phyloP scores from a whole-genome alignment of 2,888 invertebrate species.

The Sphaerophoria taeniata region DNA sequence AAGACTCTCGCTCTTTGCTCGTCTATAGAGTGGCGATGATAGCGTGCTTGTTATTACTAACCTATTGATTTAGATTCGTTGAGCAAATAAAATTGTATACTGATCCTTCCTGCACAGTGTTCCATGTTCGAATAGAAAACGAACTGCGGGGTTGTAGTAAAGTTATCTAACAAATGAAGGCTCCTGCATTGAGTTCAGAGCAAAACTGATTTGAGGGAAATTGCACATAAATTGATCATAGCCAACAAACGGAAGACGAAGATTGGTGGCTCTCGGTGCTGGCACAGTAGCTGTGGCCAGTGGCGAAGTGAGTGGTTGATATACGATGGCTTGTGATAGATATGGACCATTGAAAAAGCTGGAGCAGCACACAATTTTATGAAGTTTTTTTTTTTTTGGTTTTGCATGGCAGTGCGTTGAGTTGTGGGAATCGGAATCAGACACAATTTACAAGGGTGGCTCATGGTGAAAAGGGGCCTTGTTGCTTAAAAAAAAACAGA shows the following conservation, averaged over 20 bases:
- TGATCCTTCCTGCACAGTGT: constrained; percentile 63
- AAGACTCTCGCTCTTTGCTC: neutral
- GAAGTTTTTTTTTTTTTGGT: neutral
- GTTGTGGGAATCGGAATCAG: neutral
- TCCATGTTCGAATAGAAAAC: constrained; percentile 21
- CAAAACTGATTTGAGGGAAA: constrained; percentile 56
- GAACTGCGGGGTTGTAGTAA: constrained; percentile 24
- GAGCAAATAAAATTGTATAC: constrained; percentile 1
- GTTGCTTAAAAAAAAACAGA: too few species aligned
- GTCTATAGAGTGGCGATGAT: constrained; percentile 6
- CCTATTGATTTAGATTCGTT: constrained; percentile 68
- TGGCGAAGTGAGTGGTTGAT: too few species aligned
- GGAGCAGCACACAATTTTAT: constrained; percentile 25
- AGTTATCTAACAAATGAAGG: constrained; percentile 49
- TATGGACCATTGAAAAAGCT: constrained; percentile 58
- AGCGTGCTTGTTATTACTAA: constrained; percentile 58
- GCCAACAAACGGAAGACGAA: constrained; percentile 54
- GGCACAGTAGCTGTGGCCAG: neutral
- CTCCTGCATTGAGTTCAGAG: constrained; percentile 22
- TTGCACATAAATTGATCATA: constrained; percentile 11
- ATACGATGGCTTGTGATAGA: constrained; percentile 55
- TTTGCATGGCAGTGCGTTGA: constrained; percentile 23
- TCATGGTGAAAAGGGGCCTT: too few species aligned
- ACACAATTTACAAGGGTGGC: too few species aligned
- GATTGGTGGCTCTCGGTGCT: constrained; percentile 25